Conservation (phyloP, 2,797 vertebrate species). For the Vespertilio murinus region DNA sequence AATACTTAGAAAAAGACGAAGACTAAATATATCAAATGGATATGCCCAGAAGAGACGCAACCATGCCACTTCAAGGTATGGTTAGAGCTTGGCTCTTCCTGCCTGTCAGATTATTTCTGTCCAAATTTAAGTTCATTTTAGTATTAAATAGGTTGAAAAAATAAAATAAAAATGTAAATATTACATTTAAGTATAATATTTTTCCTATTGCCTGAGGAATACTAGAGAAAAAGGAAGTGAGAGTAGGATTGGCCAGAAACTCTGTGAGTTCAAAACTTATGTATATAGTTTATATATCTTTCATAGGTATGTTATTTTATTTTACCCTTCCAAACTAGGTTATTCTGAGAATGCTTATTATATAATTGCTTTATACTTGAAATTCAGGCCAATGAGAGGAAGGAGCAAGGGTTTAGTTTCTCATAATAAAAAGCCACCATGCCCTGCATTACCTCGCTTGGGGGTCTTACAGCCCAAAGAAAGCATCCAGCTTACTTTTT, state of each 20-base stretch:
- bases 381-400: not conserved
- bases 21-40: not conserved
- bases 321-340: not conserved
- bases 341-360: not conserved
- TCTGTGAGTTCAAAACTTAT: not conserved
- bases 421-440: not conserved
- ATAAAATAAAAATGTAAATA: not conserved
- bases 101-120: not conserved
- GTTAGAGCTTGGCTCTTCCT: not conserved
- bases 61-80: not conserved
- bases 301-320: not conserved
- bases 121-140: not conserved
- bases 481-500: conserved; percentile 39
- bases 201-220: not conserved
- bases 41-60: not conserved
- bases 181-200: not conserved
- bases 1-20: not conserved
- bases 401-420: not conserved
- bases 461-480: not conserved
- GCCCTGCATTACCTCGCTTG: not conserved
- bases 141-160: not conserved
- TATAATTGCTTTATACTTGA: conserved; percentile 1
- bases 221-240: not conserved
- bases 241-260: not conserved
- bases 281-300: not conserved